These are phyloP conservation scores for Tylochromis polylepis DNA, from an alignment of 2,113 vertebrate species.

Conservation along the genomic window DNA sequence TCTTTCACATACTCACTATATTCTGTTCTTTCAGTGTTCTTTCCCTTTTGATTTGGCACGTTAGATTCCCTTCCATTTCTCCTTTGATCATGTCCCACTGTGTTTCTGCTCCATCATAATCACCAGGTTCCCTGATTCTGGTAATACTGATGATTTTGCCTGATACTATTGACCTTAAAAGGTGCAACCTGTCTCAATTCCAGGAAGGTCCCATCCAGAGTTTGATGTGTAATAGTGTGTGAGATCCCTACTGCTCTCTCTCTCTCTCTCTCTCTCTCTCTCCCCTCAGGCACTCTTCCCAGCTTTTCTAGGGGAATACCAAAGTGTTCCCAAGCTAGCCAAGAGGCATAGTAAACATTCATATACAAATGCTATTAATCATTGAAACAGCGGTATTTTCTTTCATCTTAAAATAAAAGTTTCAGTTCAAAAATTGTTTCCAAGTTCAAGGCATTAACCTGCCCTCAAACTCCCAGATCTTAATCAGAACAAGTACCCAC, in stretches of 20 bases:
- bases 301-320: not conserved
- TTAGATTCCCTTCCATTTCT: not conserved
- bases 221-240: not conserved
- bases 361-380: not conserved
- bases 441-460: not conserved
- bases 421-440: not conserved
- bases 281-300: not conserved
- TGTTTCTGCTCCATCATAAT: not conserved
- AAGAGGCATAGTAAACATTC: not conserved
- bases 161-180: not conserved
- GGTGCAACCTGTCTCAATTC: not conserved
- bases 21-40: not conserved
- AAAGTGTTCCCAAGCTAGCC: not conserved
- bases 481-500: not conserved
- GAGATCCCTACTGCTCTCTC: not conserved
- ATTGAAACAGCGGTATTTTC: no score
- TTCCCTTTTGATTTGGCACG: not conserved
- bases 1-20: not conserved
- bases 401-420: not conserved
- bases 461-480: not conserved
- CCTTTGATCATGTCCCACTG: not conserved
- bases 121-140: not conserved
- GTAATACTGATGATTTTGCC: not conserved
- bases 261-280: not conserved
- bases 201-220: not conserved